Evolutionary conservation across 2,888 invertebrate genomes (phyloP).

Genomic region (Apocheima hispidaria): DNA sequence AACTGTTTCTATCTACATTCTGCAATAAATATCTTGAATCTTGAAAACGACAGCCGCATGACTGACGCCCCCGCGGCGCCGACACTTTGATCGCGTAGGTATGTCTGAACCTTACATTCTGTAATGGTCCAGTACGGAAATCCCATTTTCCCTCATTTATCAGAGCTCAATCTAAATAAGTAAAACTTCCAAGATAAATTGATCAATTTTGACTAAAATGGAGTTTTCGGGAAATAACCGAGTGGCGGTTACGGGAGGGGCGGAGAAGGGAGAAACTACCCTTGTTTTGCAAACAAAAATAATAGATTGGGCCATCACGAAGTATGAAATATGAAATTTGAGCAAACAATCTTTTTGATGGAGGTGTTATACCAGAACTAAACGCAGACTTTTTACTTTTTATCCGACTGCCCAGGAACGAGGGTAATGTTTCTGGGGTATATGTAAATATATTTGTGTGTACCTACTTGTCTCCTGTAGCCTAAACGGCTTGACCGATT

Average conservation of each 20-base stretch:
- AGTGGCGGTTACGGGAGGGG: conserved; percentile 3
- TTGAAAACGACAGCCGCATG: too few relatives aligned
- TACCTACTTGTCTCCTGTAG: too few relatives aligned
- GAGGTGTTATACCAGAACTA: too few relatives aligned
- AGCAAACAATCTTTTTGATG: not conserved
- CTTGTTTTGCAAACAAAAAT: too few relatives aligned
- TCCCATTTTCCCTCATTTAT: conserved; percentile 22
- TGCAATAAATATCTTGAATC: too few relatives aligned
- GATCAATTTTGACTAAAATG: conserved; percentile 20
- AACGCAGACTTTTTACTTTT: too few relatives aligned
- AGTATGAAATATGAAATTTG: not conserved
- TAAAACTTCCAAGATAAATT: conserved; percentile 22
- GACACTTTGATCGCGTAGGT: not conserved
- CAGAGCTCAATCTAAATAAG: conserved; percentile 25
- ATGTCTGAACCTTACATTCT: conserved; percentile 3
- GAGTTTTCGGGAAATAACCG: conserved; percentile 10
- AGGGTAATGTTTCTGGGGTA: too few relatives aligned
- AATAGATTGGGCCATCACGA: not conserved
- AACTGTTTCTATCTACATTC: too few relatives aligned
- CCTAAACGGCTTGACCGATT: too few relatives aligned
- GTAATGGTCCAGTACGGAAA: conserved; percentile 25
- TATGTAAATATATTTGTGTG: too few relatives aligned
- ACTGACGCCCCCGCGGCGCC: not conserved
- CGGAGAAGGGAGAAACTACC: not conserved
- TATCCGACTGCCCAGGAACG: too few relatives aligned